phyloP scores from a whole-genome alignment of 2,113 vertebrate genomes.

The Sardina pilchardus region DNA sequence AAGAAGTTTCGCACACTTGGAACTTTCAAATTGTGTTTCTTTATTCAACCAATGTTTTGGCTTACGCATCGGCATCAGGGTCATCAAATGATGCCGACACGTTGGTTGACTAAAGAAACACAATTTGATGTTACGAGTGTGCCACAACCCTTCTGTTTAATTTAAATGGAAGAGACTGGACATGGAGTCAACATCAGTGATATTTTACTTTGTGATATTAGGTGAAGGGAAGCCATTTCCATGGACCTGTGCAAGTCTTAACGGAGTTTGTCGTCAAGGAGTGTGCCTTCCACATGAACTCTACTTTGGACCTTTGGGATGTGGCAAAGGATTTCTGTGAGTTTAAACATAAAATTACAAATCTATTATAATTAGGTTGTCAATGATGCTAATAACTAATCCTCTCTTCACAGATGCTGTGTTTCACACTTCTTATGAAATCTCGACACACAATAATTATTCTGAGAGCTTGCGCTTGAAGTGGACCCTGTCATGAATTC shows the following conservation, averaged over 20 bases:
- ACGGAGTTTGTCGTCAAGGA: constrained; percentile 7
- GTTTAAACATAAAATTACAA: neutral
- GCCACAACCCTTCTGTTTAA: too few relatives aligned
- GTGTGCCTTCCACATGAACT: neutral
- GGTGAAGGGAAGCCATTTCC: neutral
- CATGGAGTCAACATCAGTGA: neutral
- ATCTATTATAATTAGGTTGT: neutral
- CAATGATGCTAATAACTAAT: neutral
- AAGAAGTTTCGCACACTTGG: too few relatives aligned
- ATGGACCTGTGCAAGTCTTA: neutral
- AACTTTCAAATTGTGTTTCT: too few relatives aligned
- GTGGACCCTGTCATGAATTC: neutral
- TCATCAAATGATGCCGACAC: too few relatives aligned
- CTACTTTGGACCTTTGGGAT: constrained; percentile 9
- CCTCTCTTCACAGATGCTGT: neutral
- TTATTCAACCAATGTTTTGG: too few relatives aligned
- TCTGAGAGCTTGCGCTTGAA: neutral
- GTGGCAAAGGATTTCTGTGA: constrained; percentile 14
- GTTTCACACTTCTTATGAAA: constrained; percentile 10
- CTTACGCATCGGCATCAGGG: too few relatives aligned
- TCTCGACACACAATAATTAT: neutral
- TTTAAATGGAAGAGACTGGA: neutral
- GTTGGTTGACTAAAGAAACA: too few relatives aligned
- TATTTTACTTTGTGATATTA: neutral
- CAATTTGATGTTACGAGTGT: too few relatives aligned